Conservation (phyloP, 2,113 vertebrate genomes). For the Gavialis gangeticus region DNA sequence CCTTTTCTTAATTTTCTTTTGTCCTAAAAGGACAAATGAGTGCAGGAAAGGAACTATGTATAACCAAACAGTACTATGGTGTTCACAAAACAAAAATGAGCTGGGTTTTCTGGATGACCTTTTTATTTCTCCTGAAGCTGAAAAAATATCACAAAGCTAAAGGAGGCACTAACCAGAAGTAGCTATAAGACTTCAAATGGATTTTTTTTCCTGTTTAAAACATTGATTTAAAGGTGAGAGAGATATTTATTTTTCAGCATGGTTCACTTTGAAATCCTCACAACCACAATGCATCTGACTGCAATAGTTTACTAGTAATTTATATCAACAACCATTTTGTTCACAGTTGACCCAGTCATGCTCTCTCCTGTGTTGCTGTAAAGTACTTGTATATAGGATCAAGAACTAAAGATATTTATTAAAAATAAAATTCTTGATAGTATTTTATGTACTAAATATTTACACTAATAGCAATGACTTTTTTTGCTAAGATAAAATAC, state of each 20-base stretch:
- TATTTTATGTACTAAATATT: constrained; percentile 79
- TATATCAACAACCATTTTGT: constrained; percentile 69
- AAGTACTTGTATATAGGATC: constrained; percentile 92
- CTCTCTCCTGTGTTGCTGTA: constrained; percentile 84
- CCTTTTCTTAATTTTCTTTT: background rate
- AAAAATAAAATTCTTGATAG: constrained; percentile 81
- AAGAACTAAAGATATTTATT: constrained; percentile 95
- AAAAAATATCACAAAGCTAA: background rate
- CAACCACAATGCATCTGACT: constrained; percentile 87
- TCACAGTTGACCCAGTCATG: constrained; percentile 72
- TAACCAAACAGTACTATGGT: background rate
- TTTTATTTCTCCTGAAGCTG: background rate
- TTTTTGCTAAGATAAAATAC: constrained; percentile 52
- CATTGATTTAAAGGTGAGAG: constrained; percentile 53
- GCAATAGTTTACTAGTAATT: constrained; percentile 82
- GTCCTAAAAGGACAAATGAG: background rate
- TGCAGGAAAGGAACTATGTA: background rate
- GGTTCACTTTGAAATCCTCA: constrained; percentile 67
- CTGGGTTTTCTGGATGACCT: background rate
- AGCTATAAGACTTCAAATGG: constrained; percentile 12
- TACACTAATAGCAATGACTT: constrained; percentile 66
- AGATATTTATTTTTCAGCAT: constrained; percentile 79
- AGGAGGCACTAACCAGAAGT: background rate
- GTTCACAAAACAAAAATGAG: background rate
- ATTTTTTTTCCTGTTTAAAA: background rate